A percentile compares a stretch with the other conserved stretches of the same genome.
These are phyloP conservation scores for Prunella himalayana DNA, from an alignment of 2,113 vertebrate species.

Conservation along the genomic window DNA sequence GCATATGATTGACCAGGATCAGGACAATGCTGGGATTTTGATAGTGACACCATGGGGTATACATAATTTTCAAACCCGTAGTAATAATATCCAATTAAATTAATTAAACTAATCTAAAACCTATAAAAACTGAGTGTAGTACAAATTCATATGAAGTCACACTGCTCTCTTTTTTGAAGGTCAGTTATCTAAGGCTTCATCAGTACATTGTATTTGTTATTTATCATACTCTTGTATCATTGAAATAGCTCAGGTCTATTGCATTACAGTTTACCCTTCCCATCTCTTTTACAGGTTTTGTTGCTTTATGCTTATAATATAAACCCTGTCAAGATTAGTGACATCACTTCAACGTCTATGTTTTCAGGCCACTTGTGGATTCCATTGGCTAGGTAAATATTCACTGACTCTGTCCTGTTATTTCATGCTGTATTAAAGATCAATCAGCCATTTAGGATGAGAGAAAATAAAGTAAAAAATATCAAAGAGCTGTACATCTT, in stretches of 20 bases:
- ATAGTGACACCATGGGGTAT: not conserved
- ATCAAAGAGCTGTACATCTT: not conserved
- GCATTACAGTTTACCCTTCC: not conserved
- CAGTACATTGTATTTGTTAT: not conserved
- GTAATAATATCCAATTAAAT: not conserved
- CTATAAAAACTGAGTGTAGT: not conserved
- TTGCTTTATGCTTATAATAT: slow-evolving; percentile 68
- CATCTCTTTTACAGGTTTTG: slow-evolving; percentile 50
- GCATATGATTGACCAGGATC: not conserved
- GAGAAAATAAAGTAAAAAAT: not conserved
- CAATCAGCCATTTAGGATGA: not conserved
- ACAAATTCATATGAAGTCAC: not conserved
- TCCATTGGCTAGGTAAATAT: slow-evolving; percentile 58
- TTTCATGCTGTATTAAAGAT: slow-evolving; percentile 54
- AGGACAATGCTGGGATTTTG: not conserved
- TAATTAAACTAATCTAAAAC: not conserved
- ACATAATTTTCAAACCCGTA: not conserved
- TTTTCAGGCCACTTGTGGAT: slow-evolving; percentile 64
- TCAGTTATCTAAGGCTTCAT: not conserved
- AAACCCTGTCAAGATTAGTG: slow-evolving; percentile 8
- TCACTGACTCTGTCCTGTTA: slow-evolving; percentile 35
- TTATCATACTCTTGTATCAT: not conserved
- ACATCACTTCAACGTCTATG: not conserved
- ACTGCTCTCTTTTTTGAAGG: not conserved
- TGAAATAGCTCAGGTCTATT: not conserved